phyloP scores from a whole-genome alignment of 2,888 invertebrate species.

The Reticulitermes lucifugus region DNA sequence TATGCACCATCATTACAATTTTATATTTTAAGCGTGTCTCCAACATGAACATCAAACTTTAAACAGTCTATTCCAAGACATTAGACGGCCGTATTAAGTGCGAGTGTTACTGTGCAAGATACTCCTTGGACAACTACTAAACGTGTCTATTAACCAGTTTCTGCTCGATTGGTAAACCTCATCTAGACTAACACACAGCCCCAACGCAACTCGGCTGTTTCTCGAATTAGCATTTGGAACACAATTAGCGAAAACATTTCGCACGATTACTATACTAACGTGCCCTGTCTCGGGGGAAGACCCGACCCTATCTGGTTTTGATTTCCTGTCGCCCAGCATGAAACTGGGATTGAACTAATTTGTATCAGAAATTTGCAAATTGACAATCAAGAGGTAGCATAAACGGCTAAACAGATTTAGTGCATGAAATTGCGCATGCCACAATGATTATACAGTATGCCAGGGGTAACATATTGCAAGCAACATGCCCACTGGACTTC shows the following conservation, averaged over 20 bases:
- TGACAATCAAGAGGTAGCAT: not conserved
- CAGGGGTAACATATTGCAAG: too few species aligned
- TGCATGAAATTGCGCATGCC: not conserved
- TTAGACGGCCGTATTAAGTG: too few species aligned
- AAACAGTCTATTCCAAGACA: too few species aligned
- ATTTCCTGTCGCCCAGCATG: constrained; percentile 3
- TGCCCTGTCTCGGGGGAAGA: not conserved
- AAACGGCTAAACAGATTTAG: not conserved
- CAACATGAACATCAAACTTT: too few species aligned
- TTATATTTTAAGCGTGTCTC: too few species aligned
- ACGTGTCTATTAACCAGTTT: not conserved
- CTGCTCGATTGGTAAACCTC: not conserved
- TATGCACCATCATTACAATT: too few species aligned
- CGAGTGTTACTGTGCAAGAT: too few species aligned
- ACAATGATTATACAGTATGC: too few species aligned
- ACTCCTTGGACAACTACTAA: not conserved
- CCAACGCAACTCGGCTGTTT: constrained; percentile 6
- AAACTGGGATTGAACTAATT: constrained; percentile 4
- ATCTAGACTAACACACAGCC: not conserved
- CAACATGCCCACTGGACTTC: too few species aligned
- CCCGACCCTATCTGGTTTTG: constrained; percentile 1
- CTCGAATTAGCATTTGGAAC: not conserved
- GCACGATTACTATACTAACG: not conserved
- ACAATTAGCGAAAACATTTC: not conserved
- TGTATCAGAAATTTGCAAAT: constrained; percentile 6